Base-by-base conservation (phyloP, 2,888 invertebrate genomes). In the Mantis religiosa region DNA sequence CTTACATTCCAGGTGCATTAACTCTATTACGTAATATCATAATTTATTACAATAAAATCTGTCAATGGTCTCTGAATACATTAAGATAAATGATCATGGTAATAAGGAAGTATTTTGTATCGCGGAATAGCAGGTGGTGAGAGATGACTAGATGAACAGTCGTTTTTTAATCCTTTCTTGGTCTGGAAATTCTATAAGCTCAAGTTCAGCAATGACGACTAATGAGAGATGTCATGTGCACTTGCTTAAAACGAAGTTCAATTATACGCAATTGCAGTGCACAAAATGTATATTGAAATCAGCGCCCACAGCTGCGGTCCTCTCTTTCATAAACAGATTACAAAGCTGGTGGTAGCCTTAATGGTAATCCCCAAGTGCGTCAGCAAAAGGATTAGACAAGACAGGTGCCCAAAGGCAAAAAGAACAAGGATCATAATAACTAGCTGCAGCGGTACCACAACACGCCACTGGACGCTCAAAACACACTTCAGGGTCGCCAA, bases 401-500 rank as follows among this genome's bases (percentile, higher is more conserved):
- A 71, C 54, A 71, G 54, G 54, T 71, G 54, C 20, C 6, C 54
- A 14, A 71, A 25, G 20, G 54, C 54, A 71, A 71, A 71, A 71
- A 71, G 54, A 71, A 0, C 20, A 54, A 54, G 4, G 25, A 71
- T 15, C 2, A 71, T 25, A 20, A 15, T 71, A 20, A 25, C 20
- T 71, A 20, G 20, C 25, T 71, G 54, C 54, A 15, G 54, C 54
- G 14, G 15, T 25, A 20, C 54, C 20, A 20, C 20, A 71, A 71
- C 20, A 15, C 54, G 54, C 54, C 54, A 71, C 54, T 71, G 54
- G 54, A 15, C 20, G 25, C 4, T 71, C 54, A 25, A n/a, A 71
- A 71, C 25, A 71, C 54, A 71, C 82, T 87, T 87, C 87, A 87
- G 87, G 87, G 87, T 87, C 87, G 87, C 87, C 82, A 87, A 82